These are phyloP conservation scores for Lordiphosa andalusiaca DNA, from an alignment of 2,888 invertebrate species.

Conservation along the genomic window DNA sequence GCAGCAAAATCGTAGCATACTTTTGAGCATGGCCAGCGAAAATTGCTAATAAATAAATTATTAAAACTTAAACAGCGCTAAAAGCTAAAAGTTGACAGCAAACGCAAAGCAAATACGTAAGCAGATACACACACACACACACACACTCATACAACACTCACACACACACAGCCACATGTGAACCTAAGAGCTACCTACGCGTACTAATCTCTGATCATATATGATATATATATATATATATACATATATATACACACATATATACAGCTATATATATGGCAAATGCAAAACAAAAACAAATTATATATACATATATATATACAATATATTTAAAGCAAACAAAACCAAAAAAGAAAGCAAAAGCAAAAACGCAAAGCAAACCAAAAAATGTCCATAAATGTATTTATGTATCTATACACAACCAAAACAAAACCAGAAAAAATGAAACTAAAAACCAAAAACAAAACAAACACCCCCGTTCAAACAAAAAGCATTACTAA, in stretches of 20 bases:
- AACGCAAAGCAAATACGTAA: conserved; percentile 28
- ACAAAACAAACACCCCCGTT: conserved; percentile 3
- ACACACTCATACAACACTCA: conserved; percentile 9
- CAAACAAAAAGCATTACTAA: neutral
- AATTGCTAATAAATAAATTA: conserved; percentile 18
- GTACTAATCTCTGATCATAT: conserved; percentile 61
- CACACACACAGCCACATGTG: conserved; percentile 49
- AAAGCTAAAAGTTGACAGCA: conserved; percentile 16
- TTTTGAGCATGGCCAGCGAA: conserved; percentile 45
- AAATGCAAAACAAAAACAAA: conserved; percentile 18
- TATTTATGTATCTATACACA: conserved; percentile 75
- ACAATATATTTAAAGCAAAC: conserved; percentile 58
- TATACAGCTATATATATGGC: conserved; percentile 41
- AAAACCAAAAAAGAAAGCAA: neutral
- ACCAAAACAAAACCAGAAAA: conserved; percentile 33
- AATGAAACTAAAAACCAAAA: conserved; percentile 16
- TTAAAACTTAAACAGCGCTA: conserved; percentile 1
- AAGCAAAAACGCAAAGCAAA: conserved; percentile 19
- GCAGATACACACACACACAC: conserved; percentile 24
- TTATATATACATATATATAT: conserved; percentile 43
- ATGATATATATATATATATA: conserved; percentile 40
- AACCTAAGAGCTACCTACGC: conserved; percentile 74
- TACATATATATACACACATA: conserved; percentile 30
- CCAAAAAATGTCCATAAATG: conserved; percentile 71
- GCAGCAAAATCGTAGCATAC: conserved; percentile 50